phyloP scores from a whole-genome alignment of 2,888 invertebrate species.

The Ichneumon xanthorius region DNA sequence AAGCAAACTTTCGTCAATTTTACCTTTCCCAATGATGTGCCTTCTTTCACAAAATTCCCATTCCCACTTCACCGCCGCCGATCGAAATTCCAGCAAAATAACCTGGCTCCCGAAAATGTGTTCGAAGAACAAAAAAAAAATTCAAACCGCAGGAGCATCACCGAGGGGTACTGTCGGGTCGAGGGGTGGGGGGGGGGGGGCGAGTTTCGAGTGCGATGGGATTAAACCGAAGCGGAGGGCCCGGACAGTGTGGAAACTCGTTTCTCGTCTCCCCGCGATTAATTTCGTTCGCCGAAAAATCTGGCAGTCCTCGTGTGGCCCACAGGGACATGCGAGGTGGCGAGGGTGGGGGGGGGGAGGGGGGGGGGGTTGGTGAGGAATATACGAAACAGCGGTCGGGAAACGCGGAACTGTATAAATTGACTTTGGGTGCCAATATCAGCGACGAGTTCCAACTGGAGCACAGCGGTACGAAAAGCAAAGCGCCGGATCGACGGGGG shows the following conservation, averaged over 20 bases:
- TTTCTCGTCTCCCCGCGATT: neutral
- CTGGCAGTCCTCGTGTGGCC: neutral
- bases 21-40: too few relatives aligned
- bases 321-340: neutral
- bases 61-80: too few relatives aligned
- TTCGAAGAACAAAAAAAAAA: neutral
- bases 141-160: neutral
- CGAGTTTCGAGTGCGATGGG: neutral
- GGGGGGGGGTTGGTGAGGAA: neutral
- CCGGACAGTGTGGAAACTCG: neutral
- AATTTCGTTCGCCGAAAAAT: conserved; percentile 11
- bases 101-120: neutral
- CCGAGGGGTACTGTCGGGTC: too few relatives aligned
- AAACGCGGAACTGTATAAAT: conserved; percentile 64
- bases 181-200: too few relatives aligned
- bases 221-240: neutral
- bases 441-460: conserved; percentile 70
- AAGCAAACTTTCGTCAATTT: too few relatives aligned
- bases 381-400: conserved; percentile 33
- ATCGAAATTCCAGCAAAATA: too few relatives aligned
- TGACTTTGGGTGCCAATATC: conserved; percentile 72
- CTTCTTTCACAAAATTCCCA: too few relatives aligned
- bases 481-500: neutral
- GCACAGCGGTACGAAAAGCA: conserved; percentile 1
- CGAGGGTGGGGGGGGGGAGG: too few relatives aligned